Evolutionary conservation across 1,140 invertebrate genomes (phyloP), one percentile per base, ranked within the genome.

Genomic region (Apis dorsata): DNA sequence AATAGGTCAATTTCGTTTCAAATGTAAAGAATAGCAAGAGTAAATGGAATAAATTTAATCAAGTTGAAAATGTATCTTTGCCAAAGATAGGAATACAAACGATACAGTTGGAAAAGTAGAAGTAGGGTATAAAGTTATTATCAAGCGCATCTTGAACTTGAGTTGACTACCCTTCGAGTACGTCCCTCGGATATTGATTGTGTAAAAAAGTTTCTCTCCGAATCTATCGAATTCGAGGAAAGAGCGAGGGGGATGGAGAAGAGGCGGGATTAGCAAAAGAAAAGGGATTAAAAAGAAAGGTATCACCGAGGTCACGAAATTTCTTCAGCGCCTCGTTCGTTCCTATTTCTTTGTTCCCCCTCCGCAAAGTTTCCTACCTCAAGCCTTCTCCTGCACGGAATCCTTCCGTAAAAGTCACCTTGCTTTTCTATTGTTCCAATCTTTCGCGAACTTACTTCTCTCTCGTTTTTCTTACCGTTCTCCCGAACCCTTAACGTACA

Each of bases 331-430:
- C 70, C 77, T 53, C 68, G 63, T 70, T 44, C 81, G 68, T 63
- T 63, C 53, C 34, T 44, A n/a, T 70, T 82, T 55, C 71, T 62
- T 81, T 85, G 21, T 66, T 60, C 24, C 71, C 77, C 49, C 60
- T 81, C 75, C 75, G 57, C 63, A 86, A 89, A 89, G 82, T 89
- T 89, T 85, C 63, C 80, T 62, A 19, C 84, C 78, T 84, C 66
- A 19, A 69, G 62, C 60, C 66, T 68, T 34, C 8, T 44, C 34
- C 5, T 44, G 28, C 75, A 53, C 75, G 28, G 76, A 69, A 68
- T 87, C 75, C 65, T 77, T 49, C 5, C 78, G 70, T 70, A 75
- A 79, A 80, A 82, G 86, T 87, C 82, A 79, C 75, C 79, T 71
- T 65, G 75, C 78, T 59, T 28, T 72, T 51, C 73, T 74, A 77